A percentile compares a stretch with the other conserved stretches of the same genome.
These are phyloP conservation scores for Panulirus ornatus DNA, from an alignment of 1,140 invertebrate genomes.

Conservation along the genomic window DNA sequence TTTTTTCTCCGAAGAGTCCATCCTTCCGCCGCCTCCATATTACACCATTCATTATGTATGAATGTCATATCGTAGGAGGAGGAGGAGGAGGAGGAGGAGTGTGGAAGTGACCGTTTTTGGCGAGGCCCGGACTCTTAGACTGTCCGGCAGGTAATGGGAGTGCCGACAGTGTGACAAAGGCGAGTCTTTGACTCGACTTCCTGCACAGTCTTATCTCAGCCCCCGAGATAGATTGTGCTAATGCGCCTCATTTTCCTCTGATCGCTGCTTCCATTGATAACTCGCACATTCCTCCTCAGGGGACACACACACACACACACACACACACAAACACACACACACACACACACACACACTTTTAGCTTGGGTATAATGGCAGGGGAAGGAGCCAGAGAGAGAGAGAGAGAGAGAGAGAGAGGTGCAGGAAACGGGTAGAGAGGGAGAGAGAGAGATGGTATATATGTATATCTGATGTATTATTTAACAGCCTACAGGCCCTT, in stretches of 20 bases:
- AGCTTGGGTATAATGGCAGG: background rate
- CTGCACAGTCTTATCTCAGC: background rate
- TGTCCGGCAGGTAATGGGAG: too few species aligned
- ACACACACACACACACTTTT: background rate
- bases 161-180: too few species aligned
- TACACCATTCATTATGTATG: too few species aligned
- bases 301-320: background rate
- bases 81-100: background rate
- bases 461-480: too few species aligned
- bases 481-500: too few species aligned
- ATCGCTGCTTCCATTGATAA: background rate
- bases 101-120: background rate
- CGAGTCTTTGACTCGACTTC: too few species aligned
- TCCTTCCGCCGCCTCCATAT: too few species aligned
- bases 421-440: slow-evolving; percentile 20
- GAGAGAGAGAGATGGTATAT: slow-evolving; percentile 24
- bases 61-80: too few species aligned
- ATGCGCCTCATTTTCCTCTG: background rate
- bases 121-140: too few species aligned
- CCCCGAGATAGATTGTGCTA: background rate
- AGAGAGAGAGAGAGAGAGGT: background rate
- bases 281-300: background rate
- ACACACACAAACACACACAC: too few species aligned
- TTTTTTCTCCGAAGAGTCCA: too few species aligned
- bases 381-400: background rate